Percentiles rank a stretch among this genome's conserved stretches.
Conservation (phyloP, 1,140 invertebrate species). For the Macrobrachium nipponense region DNA sequence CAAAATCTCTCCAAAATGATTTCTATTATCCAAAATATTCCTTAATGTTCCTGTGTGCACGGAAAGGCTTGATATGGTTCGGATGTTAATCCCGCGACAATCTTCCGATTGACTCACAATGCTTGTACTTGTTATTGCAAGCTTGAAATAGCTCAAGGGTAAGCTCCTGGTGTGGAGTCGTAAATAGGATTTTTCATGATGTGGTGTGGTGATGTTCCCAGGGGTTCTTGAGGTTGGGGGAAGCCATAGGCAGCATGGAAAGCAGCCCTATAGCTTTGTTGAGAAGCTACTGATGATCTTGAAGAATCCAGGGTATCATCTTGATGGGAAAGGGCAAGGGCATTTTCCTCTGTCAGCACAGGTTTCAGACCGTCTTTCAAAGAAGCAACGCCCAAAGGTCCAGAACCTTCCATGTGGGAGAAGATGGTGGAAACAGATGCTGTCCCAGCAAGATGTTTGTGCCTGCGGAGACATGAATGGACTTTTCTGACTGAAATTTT, state of each 20-base stretch:
- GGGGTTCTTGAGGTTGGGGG: conserved; percentile 26
- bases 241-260: conserved; percentile 45
- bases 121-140: too few relatives aligned
- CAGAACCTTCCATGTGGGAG: conserved; percentile 38
- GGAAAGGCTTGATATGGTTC: too few relatives aligned
- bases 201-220: conserved; percentile 3
- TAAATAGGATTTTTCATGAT: conserved; percentile 46
- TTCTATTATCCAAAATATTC: too few relatives aligned
- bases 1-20: too few relatives aligned
- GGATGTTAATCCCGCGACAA: too few relatives aligned
- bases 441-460: conserved; percentile 43
- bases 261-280: conserved; percentile 46
- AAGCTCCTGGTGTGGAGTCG: conserved; percentile 40
- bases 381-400: background rate
- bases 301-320: conserved; percentile 26
- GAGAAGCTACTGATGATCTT: conserved; percentile 43
- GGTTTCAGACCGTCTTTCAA: conserved; percentile 40
- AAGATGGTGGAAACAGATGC: conserved; percentile 52
- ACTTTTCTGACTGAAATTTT: background rate
- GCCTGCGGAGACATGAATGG: conserved; percentile 18
- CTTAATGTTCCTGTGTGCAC: too few relatives aligned
- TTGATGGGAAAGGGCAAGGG: conserved; percentile 12
- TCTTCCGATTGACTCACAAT: too few relatives aligned
- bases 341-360: background rate
- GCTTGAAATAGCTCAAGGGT: conserved; percentile 16